These are phyloP conservation scores for Oreocharis arfaki DNA, from an alignment of 2,113 vertebrate genomes.

Conservation along the genomic window DNA sequence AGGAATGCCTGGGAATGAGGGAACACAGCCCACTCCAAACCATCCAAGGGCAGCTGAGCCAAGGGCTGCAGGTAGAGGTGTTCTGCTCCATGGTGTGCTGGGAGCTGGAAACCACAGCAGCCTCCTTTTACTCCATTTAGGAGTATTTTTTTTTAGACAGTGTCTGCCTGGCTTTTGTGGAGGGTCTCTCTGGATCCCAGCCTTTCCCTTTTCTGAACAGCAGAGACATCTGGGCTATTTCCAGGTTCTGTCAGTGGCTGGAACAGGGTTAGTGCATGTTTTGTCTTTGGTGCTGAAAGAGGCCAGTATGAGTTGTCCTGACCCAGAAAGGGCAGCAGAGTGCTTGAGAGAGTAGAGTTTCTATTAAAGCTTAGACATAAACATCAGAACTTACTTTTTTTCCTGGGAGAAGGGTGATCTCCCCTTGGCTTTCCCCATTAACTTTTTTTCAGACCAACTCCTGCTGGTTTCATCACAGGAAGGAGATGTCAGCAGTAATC, in stretches of 20 bases:
- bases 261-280: background rate
- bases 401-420: background rate
- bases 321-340: background rate
- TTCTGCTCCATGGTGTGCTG: background rate
- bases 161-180: background rate
- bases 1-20: background rate
- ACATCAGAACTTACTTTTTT: background rate
- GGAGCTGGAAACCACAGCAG: background rate
- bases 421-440: background rate
- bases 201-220: background rate
- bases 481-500: background rate
- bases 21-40: background rate
- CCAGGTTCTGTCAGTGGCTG: background rate
- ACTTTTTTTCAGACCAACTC: background rate
- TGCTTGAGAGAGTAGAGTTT: background rate
- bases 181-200: background rate
- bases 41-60: background rate
- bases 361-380: background rate
- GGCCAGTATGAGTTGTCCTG: background rate
- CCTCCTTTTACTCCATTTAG: background rate
- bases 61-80: background rate
- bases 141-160: background rate
- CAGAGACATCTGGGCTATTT: background rate
- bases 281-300: background rate
- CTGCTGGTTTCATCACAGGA: background rate